phyloP scores from a whole-genome alignment of 2,797 vertebrate genomes.

The Vipera ursinii region DNA sequence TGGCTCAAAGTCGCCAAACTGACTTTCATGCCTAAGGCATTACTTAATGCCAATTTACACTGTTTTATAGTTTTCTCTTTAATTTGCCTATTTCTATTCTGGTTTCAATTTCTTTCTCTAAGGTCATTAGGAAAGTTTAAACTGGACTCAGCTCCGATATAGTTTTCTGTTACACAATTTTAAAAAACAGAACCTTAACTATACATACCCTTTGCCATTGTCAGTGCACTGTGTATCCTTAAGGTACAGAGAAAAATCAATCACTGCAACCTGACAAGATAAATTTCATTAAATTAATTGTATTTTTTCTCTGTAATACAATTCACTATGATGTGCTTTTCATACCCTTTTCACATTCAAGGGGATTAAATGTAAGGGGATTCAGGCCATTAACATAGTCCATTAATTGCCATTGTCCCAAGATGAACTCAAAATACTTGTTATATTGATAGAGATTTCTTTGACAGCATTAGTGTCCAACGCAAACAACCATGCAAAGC shows the following conservation, averaged over 20 bases:
- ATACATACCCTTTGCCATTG: conserved; percentile 85
- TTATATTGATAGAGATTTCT: background rate
- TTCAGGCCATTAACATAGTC: background rate
- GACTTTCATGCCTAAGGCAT: background rate
- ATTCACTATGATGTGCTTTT: background rate
- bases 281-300: conserved; percentile 7
- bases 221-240: conserved; percentile 84
- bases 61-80: background rate
- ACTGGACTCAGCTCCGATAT: background rate
- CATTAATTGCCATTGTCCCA: background rate
- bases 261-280: conserved; percentile 87
- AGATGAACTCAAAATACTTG: background rate
- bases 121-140: fast-evolving
- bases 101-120: conserved; percentile 4
- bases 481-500: background rate
- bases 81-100: conserved; percentile 11
- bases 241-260: conserved; percentile 96
- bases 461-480: background rate
- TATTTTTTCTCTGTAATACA: background rate
- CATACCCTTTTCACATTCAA: background rate
- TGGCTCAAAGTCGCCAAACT: background rate
- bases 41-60: background rate
- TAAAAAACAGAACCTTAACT: conserved; percentile 5
- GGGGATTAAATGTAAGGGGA: background rate
- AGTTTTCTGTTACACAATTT: background rate